A percentile compares a stretch with the other conserved stretches of the same genome.
phyloP scores from a whole-genome alignment of 2,888 invertebrate species.

The Oscheius sp. region DNA sequence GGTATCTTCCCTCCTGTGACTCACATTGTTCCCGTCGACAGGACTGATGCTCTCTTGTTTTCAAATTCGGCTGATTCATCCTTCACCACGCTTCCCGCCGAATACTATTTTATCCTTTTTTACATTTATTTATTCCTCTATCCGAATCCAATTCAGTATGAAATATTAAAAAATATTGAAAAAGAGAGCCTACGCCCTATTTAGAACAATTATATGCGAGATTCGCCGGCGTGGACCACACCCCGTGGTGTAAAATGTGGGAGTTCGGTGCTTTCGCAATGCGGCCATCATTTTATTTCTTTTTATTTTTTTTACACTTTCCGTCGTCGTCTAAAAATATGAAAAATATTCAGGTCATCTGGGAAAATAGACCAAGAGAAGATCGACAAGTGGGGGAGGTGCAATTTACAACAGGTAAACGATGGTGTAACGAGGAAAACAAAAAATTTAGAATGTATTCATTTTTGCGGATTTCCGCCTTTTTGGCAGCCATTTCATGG shows the following conservation, averaged over 20 bases:
- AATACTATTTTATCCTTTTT: no score
- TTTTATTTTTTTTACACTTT: neutral
- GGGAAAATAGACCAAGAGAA: neutral
- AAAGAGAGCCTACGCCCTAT: no score
- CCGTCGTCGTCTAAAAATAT: neutral
- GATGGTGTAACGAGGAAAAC: neutral
- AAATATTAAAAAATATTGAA: neutral
- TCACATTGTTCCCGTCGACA: neutral
- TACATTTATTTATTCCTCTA: neutral
- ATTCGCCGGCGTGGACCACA: conserved; percentile 10
- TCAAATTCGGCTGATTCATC: conserved; percentile 8
- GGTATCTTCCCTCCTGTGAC: neutral
- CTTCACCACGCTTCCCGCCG: neutral
- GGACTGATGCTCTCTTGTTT: conserved; percentile 2
- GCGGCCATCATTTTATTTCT: neutral
- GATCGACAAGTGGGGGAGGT: neutral
- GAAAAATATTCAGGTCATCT: neutral
- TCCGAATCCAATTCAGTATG: neutral
- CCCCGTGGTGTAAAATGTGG: conserved; percentile 27
- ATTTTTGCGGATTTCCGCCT: conserved; percentile 30
- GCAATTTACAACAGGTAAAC: neutral
- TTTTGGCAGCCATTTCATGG: conserved; percentile 15
- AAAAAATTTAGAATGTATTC: conserved; percentile 21
- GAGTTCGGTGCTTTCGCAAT: conserved; percentile 23
- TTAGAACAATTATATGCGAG: neutral